phyloP scores from a whole-genome alignment of 2,888 invertebrate species.

The Trichacis sp. region DNA sequence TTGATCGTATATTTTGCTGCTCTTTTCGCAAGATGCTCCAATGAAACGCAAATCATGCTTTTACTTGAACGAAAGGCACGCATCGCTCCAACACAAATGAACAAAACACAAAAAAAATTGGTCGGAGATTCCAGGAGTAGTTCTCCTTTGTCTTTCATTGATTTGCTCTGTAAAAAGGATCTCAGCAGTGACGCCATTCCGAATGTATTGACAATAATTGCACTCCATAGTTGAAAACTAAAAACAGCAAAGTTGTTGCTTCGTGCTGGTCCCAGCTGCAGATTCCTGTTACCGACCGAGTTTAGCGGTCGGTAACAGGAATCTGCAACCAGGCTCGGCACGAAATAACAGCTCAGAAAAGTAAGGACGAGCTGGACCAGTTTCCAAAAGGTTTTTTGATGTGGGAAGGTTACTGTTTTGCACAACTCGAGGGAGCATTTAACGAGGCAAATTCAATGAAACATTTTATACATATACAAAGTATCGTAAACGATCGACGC shows the following conservation, averaged over 20 bases:
- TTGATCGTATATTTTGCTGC: too few relatives aligned
- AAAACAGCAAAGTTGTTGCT: too few relatives aligned
- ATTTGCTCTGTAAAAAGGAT: constrained; percentile 28
- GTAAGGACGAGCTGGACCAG: constrained; percentile 9
- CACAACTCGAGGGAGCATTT: neutral
- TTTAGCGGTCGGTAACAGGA: too few relatives aligned
- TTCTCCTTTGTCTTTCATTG: neutral
- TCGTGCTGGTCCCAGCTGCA: too few relatives aligned
- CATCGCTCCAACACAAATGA: neutral
- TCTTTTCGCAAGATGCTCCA: too few relatives aligned
- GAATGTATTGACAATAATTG: constrained; percentile 67
- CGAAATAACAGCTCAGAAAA: too few relatives aligned
- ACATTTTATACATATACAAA: too few relatives aligned
- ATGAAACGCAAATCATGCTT: too few relatives aligned
- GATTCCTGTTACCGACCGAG: too few relatives aligned
- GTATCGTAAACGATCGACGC: neutral
- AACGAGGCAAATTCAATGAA: too few relatives aligned
- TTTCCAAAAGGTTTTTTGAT: neutral
- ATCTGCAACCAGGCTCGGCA: too few relatives aligned
- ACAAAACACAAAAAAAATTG: neutral
- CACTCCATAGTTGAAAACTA: constrained; percentile 43
- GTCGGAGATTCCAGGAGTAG: too few relatives aligned
- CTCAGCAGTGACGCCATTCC: constrained; percentile 59
- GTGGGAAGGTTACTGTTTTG: constrained; percentile 3
- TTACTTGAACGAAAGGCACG: neutral